Percentiles rank a stretch among this genome's conserved stretches.
phyloP scores from a whole-genome alignment of 1,140 invertebrate genomes.

The Kradibia gibbosae region DNA sequence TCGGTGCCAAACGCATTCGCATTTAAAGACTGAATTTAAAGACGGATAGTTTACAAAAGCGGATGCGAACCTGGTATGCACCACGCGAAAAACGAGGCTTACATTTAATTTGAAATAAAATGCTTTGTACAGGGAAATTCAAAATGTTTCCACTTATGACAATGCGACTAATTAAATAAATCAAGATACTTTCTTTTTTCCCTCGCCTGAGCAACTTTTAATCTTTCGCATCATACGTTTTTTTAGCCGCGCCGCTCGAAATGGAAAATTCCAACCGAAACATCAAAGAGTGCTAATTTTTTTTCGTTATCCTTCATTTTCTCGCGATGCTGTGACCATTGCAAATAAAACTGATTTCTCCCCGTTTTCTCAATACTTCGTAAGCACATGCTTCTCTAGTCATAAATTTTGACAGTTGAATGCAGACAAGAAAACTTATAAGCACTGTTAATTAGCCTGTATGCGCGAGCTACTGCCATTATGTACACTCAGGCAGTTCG shows the following conservation, averaged over 20 bases:
- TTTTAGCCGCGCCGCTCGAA: not conserved
- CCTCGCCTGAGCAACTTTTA: not conserved
- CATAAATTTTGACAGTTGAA: slow-evolving; percentile 28
- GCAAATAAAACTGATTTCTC: slow-evolving; percentile 28
- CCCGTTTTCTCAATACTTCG: not conserved
- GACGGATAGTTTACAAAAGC: not conserved
- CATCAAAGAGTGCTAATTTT: slow-evolving; percentile 18
- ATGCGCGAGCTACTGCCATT: not conserved
- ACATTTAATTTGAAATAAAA: not conserved
- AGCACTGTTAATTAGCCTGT: not conserved
- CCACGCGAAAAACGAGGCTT: too few species aligned
- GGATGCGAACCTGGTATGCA: not conserved
- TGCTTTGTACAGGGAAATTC: not conserved
- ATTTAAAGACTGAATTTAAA: not conserved
- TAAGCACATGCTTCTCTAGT: not conserved
- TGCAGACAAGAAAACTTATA: not conserved
- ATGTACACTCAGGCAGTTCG: not conserved
- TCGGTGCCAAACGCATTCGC: too few species aligned
- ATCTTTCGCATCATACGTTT: slow-evolving; percentile 38
- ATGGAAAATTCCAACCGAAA: slow-evolving; percentile 15
- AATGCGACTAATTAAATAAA: slow-evolving; percentile 4
- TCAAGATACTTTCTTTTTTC: slow-evolving; percentile 26
- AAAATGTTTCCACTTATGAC: not conserved
- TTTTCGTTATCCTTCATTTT: not conserved
- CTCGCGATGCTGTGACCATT: not conserved